Base-by-base conservation (phyloP, 2,113 vertebrate species). In the Leiothrix lutea region DNA sequence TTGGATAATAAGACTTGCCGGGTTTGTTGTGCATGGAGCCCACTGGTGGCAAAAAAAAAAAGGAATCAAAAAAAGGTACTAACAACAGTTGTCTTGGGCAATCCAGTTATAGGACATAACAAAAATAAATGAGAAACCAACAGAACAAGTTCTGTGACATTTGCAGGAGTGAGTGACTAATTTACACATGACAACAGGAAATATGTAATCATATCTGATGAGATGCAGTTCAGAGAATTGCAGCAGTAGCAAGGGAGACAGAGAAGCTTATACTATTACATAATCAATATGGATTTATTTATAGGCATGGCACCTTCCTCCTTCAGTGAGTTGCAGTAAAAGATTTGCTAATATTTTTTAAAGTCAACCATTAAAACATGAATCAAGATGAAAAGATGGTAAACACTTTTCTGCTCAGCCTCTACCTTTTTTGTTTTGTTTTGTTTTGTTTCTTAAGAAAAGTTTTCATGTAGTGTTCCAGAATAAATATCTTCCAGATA, bases 111-210 rank as follows among this genome's bases (percentile, higher is more conserved):
- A 80, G 58, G 14, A 58, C 2, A 2, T 50, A 40, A n/a, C 69
- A 88, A 80, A 94, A 75, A 88, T 75, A 77, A 80, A 88, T 36
- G 8, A 67, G 75, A 83, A 93, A 66, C 44, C 31, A 94, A 62
- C 26, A 84, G 92, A 94, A 92, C 42, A 74, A 83, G 64, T 91
- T 86, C 67, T 53, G 38, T 91, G 88, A 88, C 69, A 90, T 88
- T 92, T 92, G 9, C 60, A 71, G 24, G 80, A 92, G 15, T 66
- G 42, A 89, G 29, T 89, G 88, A 95, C 69, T 93, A 88, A 94
- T 88, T 90, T 93, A 82, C 80, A 86, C 65, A 80, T 64, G 80
- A 78, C 54, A 88, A 80, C 64, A 84, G 91, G 71, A 94, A 94
- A 86, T 86, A 86, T 28, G 71, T 93, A 94, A 91, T 90, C 33